phyloP scores from a whole-genome alignment of 2,888 invertebrate genomes.

The Archips crataeganus region DNA sequence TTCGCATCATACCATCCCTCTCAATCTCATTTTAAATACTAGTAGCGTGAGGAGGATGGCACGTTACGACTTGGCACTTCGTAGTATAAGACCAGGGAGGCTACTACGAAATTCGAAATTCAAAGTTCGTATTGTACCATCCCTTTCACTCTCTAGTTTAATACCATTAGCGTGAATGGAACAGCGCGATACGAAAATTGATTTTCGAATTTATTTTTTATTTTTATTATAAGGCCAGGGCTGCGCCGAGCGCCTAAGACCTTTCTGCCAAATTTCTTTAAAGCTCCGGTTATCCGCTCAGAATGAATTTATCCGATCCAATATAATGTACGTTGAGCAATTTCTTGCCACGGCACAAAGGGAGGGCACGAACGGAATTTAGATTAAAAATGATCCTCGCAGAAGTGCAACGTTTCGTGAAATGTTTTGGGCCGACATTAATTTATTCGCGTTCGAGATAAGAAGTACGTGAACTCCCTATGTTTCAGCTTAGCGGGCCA shows the following conservation, averaged over 20 bases:
- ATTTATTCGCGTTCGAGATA: slow-evolving; percentile 49
- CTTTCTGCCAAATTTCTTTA: slow-evolving; percentile 49
- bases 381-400: slow-evolving; percentile 77
- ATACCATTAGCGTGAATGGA: too few relatives aligned
- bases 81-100: too few relatives aligned
- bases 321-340: slow-evolving; percentile 66
- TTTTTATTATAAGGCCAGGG: neutral
- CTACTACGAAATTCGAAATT: too few relatives aligned
- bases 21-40: too few relatives aligned
- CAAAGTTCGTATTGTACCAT: too few relatives aligned
- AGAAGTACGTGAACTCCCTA: slow-evolving; percentile 37
- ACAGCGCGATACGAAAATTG: too few relatives aligned
- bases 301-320: slow-evolving; percentile 67
- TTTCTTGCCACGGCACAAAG: slow-evolving; percentile 64
- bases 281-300: slow-evolving; percentile 60
- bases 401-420: slow-evolving; percentile 73
- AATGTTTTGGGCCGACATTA: slow-evolving; percentile 55
- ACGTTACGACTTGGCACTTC: too few relatives aligned
- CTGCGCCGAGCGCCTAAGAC: slow-evolving; percentile 16
- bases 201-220: too few relatives aligned
- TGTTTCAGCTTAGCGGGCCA: slow-evolving; percentile 16
- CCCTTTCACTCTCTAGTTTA: too few relatives aligned
- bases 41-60: too few relatives aligned
- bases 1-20: too few relatives aligned
- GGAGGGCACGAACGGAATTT: slow-evolving; percentile 71